Evolutionary conservation across 2,888 invertebrate species (phyloP), one percentile per base, ranked within the genome.

Genomic region (Oscheius sp.): DNA sequence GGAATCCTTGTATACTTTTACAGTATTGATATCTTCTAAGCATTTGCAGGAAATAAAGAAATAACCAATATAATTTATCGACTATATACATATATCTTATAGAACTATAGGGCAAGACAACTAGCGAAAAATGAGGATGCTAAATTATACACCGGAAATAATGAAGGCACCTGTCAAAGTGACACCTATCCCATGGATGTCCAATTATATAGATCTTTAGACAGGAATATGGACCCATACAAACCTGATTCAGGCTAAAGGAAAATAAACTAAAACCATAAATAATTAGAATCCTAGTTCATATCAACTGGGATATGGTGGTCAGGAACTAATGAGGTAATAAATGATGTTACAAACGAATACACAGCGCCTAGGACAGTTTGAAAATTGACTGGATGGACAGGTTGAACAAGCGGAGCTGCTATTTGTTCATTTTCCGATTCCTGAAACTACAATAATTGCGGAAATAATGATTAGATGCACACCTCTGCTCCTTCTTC

Each of bases 251-350:
- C 23, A 21, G 49, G 68, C 9, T 6, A 35, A 35, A 35, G 5
- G 35, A 9, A 3, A 6, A 35, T 35, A 35, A 35, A 35, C 35
- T 35, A 35, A 35, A 35, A 35, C 35, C 35, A 35, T 23, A 25
- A 45, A 45, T n/a, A 12, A 45, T 5, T 71, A 74, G 35, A 35
- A 35, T 35, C 3, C 35, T 35, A 86, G 66, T 86, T 86, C 13
- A 86, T 69, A 78, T 90, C 89, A 55, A 90, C 85, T 12, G 89
- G 89, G 58, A 83, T 73, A 9, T 35, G 35, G 81, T 93, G 93
- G 88, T 96, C 95, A 0, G 97, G 97, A 89, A 97, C 93, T 71
- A 98, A 91, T 0, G 96, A 97, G 12, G 95, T 93, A 89, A 97
- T 95, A 90, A 97, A 96, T 1, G 95, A 93, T 0, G 94, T 93